Base-by-base conservation (phyloP, 2,888 invertebrate genomes). In the Cerastis rubricosa region DNA sequence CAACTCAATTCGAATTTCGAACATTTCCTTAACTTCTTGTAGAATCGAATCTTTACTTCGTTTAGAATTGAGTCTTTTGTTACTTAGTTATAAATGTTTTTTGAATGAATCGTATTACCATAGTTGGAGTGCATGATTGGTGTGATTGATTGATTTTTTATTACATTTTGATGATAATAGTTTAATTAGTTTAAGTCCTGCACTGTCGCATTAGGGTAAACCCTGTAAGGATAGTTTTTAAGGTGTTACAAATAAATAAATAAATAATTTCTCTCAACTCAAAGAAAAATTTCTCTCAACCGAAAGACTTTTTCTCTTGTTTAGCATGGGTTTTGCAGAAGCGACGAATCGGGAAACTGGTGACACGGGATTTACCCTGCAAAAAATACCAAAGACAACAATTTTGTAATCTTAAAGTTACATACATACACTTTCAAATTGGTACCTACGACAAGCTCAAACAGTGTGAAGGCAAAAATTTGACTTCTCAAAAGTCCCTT, bases 1-100 rank as follows among this genome's bases (percentile, higher is more conserved):
- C 72, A 78, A 85, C 77, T 87, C 81, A 71, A 83, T 83, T 84
- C 29, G 59, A 81, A 78, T 59, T 78, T n/a, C 19, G 29, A 76
- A 78, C 45, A 82, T 83, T 76, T 78, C 76, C 74, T 73, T 76
- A 76, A 82, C 71, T 81, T 51, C 74, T 76, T 79, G 83, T 79
- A 71, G 63, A 81, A 80, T 80, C 66, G 40, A 6, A 65, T 78
- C 35, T 65, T 59, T 49, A 74, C n/a, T 71, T 84, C 68, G 59
- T 78, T 80, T 77, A 70, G 45, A 64, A 45, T 76, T 76, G 47
- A 47, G 14, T 14, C 6, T 57, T 66, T 76, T 73, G 68, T 76
- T 71, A 67, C 64, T 17, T 43, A 49, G 35, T 71, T 72, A 29
- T 0, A 6, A 71, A 47, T 17, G 11, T 17, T 19, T 59, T 25